Evolutionary conservation across 2,797 vertebrate species (phyloP).

Genomic region (Intellagama lesueurii): DNA sequence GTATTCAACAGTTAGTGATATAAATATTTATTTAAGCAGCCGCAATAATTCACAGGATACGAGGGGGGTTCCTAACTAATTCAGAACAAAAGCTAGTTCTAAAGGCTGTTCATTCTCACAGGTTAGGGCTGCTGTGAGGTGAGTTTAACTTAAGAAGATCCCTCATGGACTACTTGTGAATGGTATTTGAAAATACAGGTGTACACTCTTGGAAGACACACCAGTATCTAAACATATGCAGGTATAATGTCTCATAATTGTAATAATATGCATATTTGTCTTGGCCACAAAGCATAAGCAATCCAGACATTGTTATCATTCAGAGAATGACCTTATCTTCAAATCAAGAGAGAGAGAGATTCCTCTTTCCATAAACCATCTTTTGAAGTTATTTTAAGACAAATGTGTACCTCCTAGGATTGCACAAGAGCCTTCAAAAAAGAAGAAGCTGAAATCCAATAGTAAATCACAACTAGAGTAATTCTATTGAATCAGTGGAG

Average conservation of each 20-base stretch:
- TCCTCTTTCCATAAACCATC: not conserved
- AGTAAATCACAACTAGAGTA: no score
- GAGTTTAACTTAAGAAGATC: not conserved
- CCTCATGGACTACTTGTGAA: not conserved
- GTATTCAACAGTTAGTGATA: constrained; percentile 56
- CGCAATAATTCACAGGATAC: constrained; percentile 42
- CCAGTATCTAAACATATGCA: not conserved
- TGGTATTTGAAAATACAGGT: not conserved
- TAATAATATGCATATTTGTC: not conserved
- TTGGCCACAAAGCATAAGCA: constrained; percentile 2
- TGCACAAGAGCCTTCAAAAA: not conserved
- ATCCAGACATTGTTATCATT: not conserved
- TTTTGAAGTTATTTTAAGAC: constrained; percentile 14
- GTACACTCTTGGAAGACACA: not conserved
- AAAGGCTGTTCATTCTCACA: not conserved
- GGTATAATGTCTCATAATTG: not conserved
- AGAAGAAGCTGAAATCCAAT: not conserved
- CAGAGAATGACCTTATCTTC: not conserved
- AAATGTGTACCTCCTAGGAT: not conserved
- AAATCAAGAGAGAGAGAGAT: not conserved
- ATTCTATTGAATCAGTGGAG: no score
- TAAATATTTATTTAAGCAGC: constrained; percentile 61
- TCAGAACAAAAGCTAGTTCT: constrained; percentile 1
- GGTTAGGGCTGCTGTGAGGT: not conserved
- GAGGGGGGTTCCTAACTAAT: constrained; percentile 39